Evolutionary conservation across 2,113 vertebrate genomes (phyloP).

Genomic region (Ptyas mucosa): DNA sequence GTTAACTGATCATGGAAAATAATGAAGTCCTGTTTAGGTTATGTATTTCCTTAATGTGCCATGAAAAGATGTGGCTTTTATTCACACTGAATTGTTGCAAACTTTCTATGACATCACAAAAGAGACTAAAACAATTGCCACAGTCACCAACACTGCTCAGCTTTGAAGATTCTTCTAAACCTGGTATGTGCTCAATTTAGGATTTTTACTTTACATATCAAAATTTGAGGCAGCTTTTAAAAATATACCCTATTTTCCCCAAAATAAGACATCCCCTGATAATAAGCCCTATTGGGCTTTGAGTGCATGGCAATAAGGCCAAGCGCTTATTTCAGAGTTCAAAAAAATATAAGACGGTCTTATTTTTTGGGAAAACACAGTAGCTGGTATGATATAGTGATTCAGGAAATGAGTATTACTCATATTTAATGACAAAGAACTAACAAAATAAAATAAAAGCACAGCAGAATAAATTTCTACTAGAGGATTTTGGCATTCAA

Average conservation of each 20-base stretch:
- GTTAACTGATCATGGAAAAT: not conserved
- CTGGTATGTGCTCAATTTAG: not conserved
- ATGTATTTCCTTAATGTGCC: not conserved
- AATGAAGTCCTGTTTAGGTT: not conserved
- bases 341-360: no score
- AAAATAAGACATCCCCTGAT: no score
- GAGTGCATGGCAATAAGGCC: no score
- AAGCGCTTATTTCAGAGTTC: no score
- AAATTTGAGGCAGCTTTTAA: not conserved
- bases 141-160: not conserved
- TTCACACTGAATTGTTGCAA: constrained; percentile 1
- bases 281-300: no score
- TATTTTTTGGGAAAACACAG: no score
- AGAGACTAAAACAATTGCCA: not conserved
- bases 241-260: not conserved
- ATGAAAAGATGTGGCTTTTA: not conserved
- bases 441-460: not conserved
- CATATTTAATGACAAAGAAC: not conserved
- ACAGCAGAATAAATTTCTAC: not conserved
- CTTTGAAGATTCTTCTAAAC: not conserved
- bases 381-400: not conserved
- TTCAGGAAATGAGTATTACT: not conserved
- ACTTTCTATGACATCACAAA: constrained; percentile 46
- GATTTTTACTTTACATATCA: not conserved
- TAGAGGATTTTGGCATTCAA: not conserved